Conservation (phyloP, 2,888 invertebrate species). For the Helleia helle region DNA sequence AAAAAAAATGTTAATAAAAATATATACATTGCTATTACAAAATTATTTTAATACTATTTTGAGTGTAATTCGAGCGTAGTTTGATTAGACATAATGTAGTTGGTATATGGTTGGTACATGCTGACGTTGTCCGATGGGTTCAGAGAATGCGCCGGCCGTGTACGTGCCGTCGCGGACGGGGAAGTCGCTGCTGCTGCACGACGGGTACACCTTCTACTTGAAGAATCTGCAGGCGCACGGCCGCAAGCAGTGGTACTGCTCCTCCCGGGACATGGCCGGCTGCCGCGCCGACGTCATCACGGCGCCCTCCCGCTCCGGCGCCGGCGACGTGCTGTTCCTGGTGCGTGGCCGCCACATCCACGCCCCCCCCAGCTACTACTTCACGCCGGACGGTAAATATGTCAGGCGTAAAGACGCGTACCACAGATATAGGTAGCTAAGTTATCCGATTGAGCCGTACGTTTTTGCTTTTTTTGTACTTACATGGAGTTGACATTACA, state of each 20-base stretch:
- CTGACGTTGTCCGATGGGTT: slow-evolving; percentile 33
- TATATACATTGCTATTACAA: neutral
- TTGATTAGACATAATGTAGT: slow-evolving; percentile 17
- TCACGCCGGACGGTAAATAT: slow-evolving; percentile 65
- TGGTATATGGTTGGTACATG: slow-evolving; percentile 20
- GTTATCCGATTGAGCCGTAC: slow-evolving; percentile 5
- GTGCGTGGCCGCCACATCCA: slow-evolving; percentile 63
- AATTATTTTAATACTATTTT: neutral
- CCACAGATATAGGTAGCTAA: slow-evolving; percentile 58
- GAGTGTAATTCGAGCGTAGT: neutral
- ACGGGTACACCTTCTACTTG: slow-evolving; percentile 64
- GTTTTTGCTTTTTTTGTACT: slow-evolving; percentile 9
- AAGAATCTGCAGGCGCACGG: slow-evolving; percentile 65
- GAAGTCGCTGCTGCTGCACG: slow-evolving; percentile 61
- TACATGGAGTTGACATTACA: too few relatives aligned
- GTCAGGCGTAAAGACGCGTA: slow-evolving; percentile 63
- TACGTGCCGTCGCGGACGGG: slow-evolving; percentile 70
- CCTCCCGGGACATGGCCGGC: slow-evolving; percentile 64
- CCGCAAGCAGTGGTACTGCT: slow-evolving; percentile 68
- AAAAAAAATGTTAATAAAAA: neutral
- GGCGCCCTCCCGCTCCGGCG: slow-evolving; percentile 41
- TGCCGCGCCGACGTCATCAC: slow-evolving; percentile 67
- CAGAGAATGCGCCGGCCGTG: slow-evolving; percentile 56
- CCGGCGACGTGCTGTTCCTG: slow-evolving; percentile 59
- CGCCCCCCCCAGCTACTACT: slow-evolving; percentile 60